Evolutionary conservation across 2,797 vertebrate genomes (phyloP).

Genomic region (Moxostoma hubbsi): DNA sequence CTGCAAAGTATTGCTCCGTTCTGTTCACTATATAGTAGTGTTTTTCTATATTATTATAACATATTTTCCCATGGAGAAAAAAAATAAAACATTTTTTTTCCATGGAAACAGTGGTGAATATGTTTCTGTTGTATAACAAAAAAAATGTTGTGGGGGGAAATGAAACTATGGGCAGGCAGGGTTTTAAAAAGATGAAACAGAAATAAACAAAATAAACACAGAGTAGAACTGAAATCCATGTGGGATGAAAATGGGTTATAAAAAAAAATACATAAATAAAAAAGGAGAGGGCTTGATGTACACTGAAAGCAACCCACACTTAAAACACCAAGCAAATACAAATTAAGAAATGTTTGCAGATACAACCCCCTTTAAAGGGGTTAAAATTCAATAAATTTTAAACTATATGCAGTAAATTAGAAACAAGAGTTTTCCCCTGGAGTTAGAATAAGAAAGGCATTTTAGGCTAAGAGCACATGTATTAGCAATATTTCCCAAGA

Average conservation of each 20-base stretch:
- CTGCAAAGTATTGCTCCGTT: not conserved
- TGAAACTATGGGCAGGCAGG: slow-evolving; percentile 3
- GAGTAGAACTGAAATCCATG: slow-evolving; percentile 33
- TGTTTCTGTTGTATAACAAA: slow-evolving; percentile 27
- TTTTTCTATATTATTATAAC: not conserved
- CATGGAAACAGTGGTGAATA: slow-evolving; percentile 2
- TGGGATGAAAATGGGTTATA: slow-evolving; percentile 45
- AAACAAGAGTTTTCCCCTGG: slow-evolving; percentile 3
- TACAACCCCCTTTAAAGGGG: slow-evolving; percentile 49
- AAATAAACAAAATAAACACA: slow-evolving; percentile 41
- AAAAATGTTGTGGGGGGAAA: slow-evolving; percentile 32
- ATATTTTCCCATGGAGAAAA: not conserved
- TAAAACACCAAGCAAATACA: slow-evolving; percentile 69
- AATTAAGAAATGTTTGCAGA: slow-evolving; percentile 59
- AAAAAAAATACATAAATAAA: slow-evolving; percentile 19
- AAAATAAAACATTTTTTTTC: too few species aligned
- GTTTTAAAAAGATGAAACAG: slow-evolving; percentile 39
- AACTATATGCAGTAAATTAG: slow-evolving; percentile 41
- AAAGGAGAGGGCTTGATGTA: slow-evolving; percentile 62
- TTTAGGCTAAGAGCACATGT: not conserved
- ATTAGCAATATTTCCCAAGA: too few species aligned
- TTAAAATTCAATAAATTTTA: slow-evolving; percentile 14
- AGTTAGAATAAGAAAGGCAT: slow-evolving; percentile 34
- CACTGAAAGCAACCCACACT: slow-evolving; percentile 62
- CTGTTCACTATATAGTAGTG: not conserved